Evolutionary conservation across 2,113 vertebrate genomes (phyloP).

Genomic region (Mus spicilegus): DNA sequence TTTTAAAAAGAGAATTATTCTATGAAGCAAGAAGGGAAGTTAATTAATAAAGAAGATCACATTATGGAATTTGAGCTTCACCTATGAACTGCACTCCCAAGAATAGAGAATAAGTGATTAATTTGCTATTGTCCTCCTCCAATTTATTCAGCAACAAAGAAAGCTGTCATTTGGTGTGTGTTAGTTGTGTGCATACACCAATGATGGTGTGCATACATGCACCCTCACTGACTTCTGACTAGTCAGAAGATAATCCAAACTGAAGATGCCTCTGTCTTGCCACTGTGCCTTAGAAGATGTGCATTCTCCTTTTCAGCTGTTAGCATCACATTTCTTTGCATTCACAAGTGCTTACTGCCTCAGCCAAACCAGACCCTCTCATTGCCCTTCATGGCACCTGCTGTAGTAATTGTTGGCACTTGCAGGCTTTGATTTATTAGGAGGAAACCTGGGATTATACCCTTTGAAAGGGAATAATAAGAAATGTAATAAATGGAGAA

Average conservation of each 20-base stretch:
- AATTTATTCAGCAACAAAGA: neutral
- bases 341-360: neutral
- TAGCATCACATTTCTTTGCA: neutral
- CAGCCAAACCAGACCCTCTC: neutral
- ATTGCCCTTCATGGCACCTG: constrained; percentile 15
- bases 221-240: neutral
- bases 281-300: neutral
- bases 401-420: constrained; percentile 2
- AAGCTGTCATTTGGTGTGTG: neutral
- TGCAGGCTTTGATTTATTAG: constrained; percentile 47
- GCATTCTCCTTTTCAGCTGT: neutral
- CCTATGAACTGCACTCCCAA: neutral
- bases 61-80: neutral
- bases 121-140: neutral
- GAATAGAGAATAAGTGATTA: neutral
- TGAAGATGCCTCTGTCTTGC: neutral
- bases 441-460: neutral
- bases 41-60: constrained; percentile 14
- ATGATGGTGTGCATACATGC: fast-evolving
- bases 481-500: neutral
- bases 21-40: neutral
- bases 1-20: neutral
- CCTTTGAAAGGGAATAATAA: constrained; percentile 45
- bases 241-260: neutral
- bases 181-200: neutral